A percentile compares a stretch with the other conserved stretches of the same genome.
Conservation (phyloP, 35 echinoderm and acorn worm species). For the Nesometra sesokonis region DNA sequence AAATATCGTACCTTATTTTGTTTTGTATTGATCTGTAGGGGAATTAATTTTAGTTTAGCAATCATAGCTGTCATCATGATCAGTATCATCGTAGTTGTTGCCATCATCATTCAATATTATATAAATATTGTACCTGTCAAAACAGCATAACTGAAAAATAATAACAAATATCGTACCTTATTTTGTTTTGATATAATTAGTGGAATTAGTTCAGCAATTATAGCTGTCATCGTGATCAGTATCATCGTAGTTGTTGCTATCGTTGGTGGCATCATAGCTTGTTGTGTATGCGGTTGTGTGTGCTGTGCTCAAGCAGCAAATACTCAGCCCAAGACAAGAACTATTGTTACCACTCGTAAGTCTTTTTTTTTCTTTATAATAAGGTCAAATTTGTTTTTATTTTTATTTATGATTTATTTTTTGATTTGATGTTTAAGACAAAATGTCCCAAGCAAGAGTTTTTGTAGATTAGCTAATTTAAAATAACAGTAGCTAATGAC, state of each 20-base stretch:
- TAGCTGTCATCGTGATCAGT: not conserved
- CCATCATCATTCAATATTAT: not conserved
- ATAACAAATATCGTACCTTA: not conserved
- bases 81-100: not conserved
- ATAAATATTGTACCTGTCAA: too few species aligned
- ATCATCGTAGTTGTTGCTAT: not conserved
- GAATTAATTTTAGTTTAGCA: not conserved
- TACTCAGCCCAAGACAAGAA: not conserved
- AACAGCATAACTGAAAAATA: too few species aligned
- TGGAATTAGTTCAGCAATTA: not conserved
- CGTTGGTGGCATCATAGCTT: not conserved
- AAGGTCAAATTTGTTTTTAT: not conserved
- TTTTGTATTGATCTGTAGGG: too few species aligned
- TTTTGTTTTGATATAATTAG: not conserved
- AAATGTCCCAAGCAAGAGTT: too few species aligned
- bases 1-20: not conserved
- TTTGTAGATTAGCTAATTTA: too few species aligned
- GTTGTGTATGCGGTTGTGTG: not conserved
- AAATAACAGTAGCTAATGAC: too few species aligned
- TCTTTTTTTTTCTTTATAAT: not conserved
- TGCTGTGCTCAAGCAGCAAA: not conserved
- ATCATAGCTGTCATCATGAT: not conserved
- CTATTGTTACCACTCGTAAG: not conserved
- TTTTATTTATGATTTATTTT: not conserved
- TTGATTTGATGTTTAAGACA: not conserved